Evolutionary conservation across 2,888 invertebrate species (phyloP), one percentile per base, ranked within the genome.

Genomic region (Spodoptera picta): DNA sequence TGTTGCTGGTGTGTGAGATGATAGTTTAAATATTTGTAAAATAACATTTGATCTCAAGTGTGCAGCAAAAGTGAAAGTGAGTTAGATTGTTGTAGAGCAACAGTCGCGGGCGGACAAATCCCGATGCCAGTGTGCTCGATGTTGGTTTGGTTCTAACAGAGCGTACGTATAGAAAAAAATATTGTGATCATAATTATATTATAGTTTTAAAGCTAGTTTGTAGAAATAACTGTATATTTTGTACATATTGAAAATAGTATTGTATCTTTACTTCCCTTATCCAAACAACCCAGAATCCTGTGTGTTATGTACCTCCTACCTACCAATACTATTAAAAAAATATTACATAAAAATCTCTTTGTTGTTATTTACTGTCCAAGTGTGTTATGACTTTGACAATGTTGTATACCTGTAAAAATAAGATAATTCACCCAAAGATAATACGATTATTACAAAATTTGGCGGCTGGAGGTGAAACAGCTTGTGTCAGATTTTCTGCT

Each of bases 301-400:
- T 92, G 95, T 95, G 95, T 95, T 95, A 95, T 95, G 94, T 95
- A 95, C 94, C 94, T 95, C 94, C 93, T 95, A 95, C 94, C 94
- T 95, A 95, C 95, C 95, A 95, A 94, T 95, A 95, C 94, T 94
- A 95, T 95, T 95, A 95, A 95, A 95, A 93, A 94, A 95, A 94
- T 93, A 95, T 94, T 94, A 95, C 93, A 93, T 91, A 91, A 84
- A 81, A 58, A 79, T 81, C 85, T 81, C 85, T 87, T 85, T 87
- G 27, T 88, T 84, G 24, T 88, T 83, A 74, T 79, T 82, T 56
- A 62, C 57, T 46, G 3, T 23, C 12, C 12, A 47, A 10, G 27
- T 27, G 27, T 4, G 27, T 27, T 27, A 27, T 27, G 27, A 27
- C 27, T 27, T 27, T 27, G 27, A 27, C 27, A 27, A 14, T 19